Evolutionary conservation across 2,113 vertebrate genomes (phyloP).

Genomic region (Mobula birostris): DNA sequence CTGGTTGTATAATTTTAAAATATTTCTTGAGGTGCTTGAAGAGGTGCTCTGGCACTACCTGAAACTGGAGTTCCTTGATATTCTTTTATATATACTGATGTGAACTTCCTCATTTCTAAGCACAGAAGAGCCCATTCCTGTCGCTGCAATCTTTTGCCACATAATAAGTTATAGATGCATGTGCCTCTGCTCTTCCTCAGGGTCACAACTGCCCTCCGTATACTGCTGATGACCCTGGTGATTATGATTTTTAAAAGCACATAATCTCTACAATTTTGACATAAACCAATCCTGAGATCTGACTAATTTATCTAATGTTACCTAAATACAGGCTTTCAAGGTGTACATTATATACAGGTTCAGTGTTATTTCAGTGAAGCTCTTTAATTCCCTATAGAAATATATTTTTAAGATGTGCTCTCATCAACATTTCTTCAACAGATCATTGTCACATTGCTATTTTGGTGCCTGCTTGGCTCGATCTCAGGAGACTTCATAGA

Average conservation of each 20-base stretch:
- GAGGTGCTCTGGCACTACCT: background rate
- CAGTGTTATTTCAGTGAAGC: background rate
- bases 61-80: background rate
- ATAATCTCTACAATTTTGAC: background rate
- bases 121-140: background rate
- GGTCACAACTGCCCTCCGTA: background rate
- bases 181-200: background rate
- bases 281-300: background rate
- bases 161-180: background rate
- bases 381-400: too few species aligned
- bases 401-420: too few species aligned
- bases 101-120: too few species aligned
- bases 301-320: background rate
- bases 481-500: too few species aligned
- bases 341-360: background rate
- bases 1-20: too few species aligned
- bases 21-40: background rate
- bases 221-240: too few species aligned
- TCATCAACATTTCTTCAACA: too few species aligned
- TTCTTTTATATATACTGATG: too few species aligned
- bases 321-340: background rate
- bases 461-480: too few species aligned
- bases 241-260: background rate
- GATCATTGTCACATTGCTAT: too few species aligned
- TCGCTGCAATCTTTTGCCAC: background rate